Evolutionary conservation across 2,888 invertebrate species (phyloP).

Genomic region (Tuberolachnus salignus): DNA sequence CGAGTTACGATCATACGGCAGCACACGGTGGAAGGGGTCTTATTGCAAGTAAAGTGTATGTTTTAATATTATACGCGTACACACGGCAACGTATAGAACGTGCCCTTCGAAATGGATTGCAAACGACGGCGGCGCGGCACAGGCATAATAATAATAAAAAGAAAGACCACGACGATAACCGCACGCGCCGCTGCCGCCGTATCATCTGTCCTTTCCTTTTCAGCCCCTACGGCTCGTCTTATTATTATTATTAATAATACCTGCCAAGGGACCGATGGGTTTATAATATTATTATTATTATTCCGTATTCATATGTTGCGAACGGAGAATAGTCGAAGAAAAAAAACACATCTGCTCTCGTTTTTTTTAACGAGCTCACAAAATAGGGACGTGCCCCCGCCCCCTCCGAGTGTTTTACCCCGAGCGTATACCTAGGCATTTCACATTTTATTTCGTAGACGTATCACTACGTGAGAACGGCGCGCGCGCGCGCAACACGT

Average conservation of each 20-base stretch:
- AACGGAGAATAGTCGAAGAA: not conserved
- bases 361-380: not conserved
- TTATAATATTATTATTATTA: constrained; percentile 35
- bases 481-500: not conserved
- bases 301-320: not conserved
- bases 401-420: too few relatives aligned
- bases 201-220: constrained; percentile 38
- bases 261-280: not conserved
- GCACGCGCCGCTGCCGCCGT: constrained; percentile 10
- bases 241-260: not conserved
- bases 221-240: constrained; percentile 7
- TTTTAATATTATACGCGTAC: too few relatives aligned
- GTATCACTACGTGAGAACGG: not conserved
- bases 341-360: not conserved
- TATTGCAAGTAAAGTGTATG: not conserved
- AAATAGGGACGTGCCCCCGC: not conserved
- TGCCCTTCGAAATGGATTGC: constrained; percentile 42
- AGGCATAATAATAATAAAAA: too few relatives aligned
- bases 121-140: not conserved
- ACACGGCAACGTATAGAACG: constrained; percentile 5
- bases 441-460: not conserved
- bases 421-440: constrained; percentile 1
- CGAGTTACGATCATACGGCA: too few relatives aligned
- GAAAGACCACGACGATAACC: not conserved
- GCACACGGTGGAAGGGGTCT: not conserved